Conservation (phyloP, 1,140 invertebrate genomes). For the Drosophila littoralis region DNA sequence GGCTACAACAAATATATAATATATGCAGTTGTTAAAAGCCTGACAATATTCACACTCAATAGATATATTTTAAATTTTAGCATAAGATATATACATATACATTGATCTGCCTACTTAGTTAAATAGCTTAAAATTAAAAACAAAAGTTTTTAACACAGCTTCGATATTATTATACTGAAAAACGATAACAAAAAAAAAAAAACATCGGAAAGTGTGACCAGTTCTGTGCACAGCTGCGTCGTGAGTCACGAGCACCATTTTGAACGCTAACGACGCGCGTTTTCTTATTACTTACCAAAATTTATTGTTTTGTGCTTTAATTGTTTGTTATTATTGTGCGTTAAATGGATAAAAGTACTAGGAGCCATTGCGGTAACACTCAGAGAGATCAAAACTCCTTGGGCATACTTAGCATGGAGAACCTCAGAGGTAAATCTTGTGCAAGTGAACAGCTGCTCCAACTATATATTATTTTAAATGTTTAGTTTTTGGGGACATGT, state of each 20-base stretch:
- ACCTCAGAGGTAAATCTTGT: conserved; percentile 57
- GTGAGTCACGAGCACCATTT: conserved; percentile 59
- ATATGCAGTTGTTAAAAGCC: not conserved
- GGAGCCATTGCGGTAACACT: conserved; percentile 27
- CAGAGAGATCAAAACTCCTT: conserved; percentile 67
- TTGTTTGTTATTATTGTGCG: conserved; percentile 9
- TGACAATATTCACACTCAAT: not conserved
- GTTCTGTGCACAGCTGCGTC: not conserved
- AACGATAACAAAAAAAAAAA: conserved; percentile 2
- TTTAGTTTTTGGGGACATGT: conserved; percentile 73
- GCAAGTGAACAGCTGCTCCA: no score
- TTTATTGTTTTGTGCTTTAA: conserved; percentile 31
- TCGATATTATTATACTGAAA: not conserved
- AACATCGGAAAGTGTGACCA: conserved; percentile 27
- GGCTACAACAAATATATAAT: conserved; percentile 20
- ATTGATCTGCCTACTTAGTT: not conserved
- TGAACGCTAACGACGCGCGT: conserved; percentile 61
- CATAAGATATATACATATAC: not conserved
- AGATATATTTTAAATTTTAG: not conserved
- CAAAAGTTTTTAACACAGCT: not conserved
- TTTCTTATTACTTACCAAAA: conserved; percentile 26
- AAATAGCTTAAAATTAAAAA: not conserved
- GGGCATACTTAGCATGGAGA: conserved; percentile 77
- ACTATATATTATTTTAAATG: not conserved
- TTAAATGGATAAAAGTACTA: conserved; percentile 57